Evolutionary conservation across 2,888 invertebrate species (phyloP).

Genomic region (Mesodorylaimus sp.): DNA sequence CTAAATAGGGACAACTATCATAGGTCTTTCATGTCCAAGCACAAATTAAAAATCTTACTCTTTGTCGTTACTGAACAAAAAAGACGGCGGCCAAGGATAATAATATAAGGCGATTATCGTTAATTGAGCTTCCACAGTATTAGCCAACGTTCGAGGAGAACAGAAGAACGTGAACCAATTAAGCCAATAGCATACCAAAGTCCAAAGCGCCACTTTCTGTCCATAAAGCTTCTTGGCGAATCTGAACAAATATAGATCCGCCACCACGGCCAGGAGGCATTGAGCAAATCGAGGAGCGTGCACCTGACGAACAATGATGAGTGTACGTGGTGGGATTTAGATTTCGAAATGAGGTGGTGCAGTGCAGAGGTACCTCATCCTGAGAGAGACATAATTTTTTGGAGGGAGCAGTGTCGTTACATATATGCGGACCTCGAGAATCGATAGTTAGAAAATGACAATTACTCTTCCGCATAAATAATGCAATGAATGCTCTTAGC

Average conservation of each 20-base stretch:
- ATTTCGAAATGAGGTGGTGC: no score
- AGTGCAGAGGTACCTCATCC: no score
- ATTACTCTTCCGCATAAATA: no score
- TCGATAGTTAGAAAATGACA: no score
- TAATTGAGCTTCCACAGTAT: constrained; percentile 63
- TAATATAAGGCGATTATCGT: constrained; percentile 59
- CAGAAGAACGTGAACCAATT: constrained; percentile 87
- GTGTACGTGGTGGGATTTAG: constrained; percentile 1
- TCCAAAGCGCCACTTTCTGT: constrained; percentile 44
- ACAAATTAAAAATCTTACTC: not conserved
- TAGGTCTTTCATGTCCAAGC: not conserved
- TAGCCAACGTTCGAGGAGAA: constrained; percentile 64
- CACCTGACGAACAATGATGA: constrained; percentile 39
- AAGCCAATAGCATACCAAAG: constrained; percentile 50
- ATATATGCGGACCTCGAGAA: no score
- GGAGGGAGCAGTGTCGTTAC: no score
- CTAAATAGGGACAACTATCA: not conserved
- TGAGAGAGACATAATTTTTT: no score
- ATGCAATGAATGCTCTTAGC: no score
- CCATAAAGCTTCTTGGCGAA: constrained; percentile 35
- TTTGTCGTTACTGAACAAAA: constrained; percentile 8
- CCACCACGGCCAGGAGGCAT: constrained; percentile 53
- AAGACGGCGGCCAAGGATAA: constrained; percentile 30
- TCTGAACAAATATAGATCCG: constrained; percentile 51
- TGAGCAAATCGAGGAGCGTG: constrained; percentile 60